Base-by-base conservation (phyloP, 2,797 vertebrate genomes). In the Galago senegalensis region DNA sequence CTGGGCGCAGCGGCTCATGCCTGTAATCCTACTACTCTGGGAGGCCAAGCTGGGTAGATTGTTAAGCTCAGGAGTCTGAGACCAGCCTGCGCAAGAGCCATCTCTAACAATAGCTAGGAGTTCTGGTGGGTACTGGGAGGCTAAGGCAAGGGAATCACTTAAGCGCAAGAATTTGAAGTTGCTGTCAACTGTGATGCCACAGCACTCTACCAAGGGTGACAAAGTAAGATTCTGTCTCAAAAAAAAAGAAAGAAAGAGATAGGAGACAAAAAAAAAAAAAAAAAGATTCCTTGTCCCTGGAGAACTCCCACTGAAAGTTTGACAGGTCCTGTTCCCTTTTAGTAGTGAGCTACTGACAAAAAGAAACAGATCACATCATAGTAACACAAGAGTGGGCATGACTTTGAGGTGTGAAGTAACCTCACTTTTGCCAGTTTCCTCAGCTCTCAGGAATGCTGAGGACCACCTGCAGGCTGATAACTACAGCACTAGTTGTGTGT, bases 311-410 rank as follows among this genome's bases (percentile, higher is more conserved):
- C 37, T 82, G n/a, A 95, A 94, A 97, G 83, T 60, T 2, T 80
- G 31, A 65, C 77, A 92, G 90, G 87, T 93, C 91, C 40, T 40
- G 83, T 95, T 94, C 95, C 96, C 94, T 98, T 89, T 93, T 60
- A 96, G 91, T n/a, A 96, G 65, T 94, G 95, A 97, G 37, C 46
- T 37, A 79, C 61, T 76, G 75, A 96, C 89, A 96, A 98, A 46
- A 93, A 18, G 70, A 96, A 95, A 96, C 49, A 89, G 34, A 94
- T 94, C 56, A 72, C 40, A 94, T 89, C 96, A 83, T 23, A 73
- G 58, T 46, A 87, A 87, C n/a, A 40, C 0, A 1, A 25, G 7
- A 60, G 56, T 58, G 37, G 73, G 34, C 46, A 91, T 18, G 7
- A 56, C 72, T 80, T 58, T 37, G 27, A 90, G 65, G 14, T 61